These are phyloP conservation scores for Lepisosteus oculatus DNA, from an alignment of 2,113 vertebrate genomes.

Conservation along the genomic window DNA sequence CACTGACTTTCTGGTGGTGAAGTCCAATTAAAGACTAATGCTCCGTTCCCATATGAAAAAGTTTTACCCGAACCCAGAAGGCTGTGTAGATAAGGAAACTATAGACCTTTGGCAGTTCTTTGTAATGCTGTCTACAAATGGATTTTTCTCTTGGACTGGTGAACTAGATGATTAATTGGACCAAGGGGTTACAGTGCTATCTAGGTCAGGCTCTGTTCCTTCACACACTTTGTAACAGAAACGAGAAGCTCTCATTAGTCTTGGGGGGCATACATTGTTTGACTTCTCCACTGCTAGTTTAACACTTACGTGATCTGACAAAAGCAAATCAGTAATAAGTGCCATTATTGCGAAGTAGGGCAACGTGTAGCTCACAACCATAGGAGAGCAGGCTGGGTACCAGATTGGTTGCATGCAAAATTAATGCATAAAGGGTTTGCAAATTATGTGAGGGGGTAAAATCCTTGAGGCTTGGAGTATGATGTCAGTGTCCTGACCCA, in stretches of 20 bases:
- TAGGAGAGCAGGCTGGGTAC: background rate
- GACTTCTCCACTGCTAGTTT: slow-evolving; percentile 3
- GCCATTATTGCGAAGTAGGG: slow-evolving; percentile 4
- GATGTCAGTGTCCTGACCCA: slow-evolving; percentile 2
- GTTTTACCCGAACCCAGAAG: too few relatives aligned
- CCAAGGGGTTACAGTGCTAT: slow-evolving; percentile 4
- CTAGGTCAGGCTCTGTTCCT: slow-evolving; percentile 11
- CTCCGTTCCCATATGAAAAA: too few relatives aligned
- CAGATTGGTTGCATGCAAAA: background rate
- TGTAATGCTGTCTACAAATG: background rate
- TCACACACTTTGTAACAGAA: slow-evolving; percentile 2
- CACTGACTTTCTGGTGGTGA: too few relatives aligned
- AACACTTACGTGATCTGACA: slow-evolving; percentile 10
- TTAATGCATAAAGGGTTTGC: slow-evolving; percentile 6
- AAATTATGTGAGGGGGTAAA: slow-evolving; percentile 4
- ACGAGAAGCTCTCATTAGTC: background rate
- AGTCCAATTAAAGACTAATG: too few relatives aligned
- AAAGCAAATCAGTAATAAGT: slow-evolving; percentile 7
- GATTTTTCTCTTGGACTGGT: background rate
- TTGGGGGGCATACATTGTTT: background rate
- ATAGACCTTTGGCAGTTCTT: too few relatives aligned
- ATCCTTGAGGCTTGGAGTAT: background rate
- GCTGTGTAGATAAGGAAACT: too few relatives aligned
- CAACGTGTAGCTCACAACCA: background rate
- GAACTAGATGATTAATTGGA: background rate